Evolutionary conservation across 2,113 vertebrate species (phyloP).

Genomic region (Myrmecobius fasciatus): DNA sequence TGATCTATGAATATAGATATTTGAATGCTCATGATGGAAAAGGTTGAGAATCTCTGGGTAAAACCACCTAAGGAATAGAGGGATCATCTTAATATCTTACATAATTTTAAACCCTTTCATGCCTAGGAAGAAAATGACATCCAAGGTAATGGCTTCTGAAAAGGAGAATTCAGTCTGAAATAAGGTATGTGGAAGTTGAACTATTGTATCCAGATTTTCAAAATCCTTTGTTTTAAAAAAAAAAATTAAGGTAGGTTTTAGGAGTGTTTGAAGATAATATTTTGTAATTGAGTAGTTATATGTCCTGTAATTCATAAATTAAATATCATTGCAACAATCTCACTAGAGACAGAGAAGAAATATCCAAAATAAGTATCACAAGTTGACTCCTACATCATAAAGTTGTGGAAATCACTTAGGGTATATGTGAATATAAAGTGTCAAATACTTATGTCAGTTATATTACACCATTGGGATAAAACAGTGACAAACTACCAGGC

Average conservation of each 20-base stretch:
- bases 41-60: slow-evolving; percentile 76
- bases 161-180: slow-evolving; percentile 58
- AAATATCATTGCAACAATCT: neutral
- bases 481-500: neutral
- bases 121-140: slow-evolving; percentile 71
- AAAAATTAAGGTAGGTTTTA: neutral
- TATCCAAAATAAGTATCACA: neutral
- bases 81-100: slow-evolving; percentile 48
- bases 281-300: neutral
- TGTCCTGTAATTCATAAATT: neutral
- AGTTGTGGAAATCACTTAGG: neutral
- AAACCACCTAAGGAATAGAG: slow-evolving; percentile 39
- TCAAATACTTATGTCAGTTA: neutral
- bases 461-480: neutral
- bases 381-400: no score
- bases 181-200: slow-evolving; percentile 65
- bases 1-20: neutral
- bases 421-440: neutral
- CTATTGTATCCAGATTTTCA: slow-evolving; percentile 13
- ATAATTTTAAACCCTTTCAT: slow-evolving; percentile 71
- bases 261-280: neutral
- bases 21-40: slow-evolving; percentile 8
- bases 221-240: neutral
- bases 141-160: slow-evolving; percentile 58
- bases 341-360: neutral